Base-by-base conservation (phyloP, 2,888 invertebrate genomes). In the Chaetogeoica ovagalla region DNA sequence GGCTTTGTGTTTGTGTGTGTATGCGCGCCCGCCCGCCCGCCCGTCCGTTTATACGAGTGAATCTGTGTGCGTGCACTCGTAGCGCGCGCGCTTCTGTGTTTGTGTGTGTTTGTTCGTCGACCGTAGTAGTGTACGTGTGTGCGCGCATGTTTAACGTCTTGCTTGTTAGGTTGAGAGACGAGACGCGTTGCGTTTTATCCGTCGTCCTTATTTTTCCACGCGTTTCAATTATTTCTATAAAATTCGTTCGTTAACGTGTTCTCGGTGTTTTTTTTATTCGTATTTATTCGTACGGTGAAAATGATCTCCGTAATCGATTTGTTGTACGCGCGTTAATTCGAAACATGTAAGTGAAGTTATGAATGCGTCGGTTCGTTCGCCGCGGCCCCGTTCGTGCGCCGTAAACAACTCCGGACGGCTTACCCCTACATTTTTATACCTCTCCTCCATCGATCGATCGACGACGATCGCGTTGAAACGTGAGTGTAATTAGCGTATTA, bases 1-100 rank as follows among this genome's bases (percentile, higher is more conserved):
- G 59, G 66, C 65, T 69, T 65, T 63, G 52, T 82, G 43, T 71
- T 52, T 13, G 70, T 79, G 66, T 66, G 73, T 57, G 60, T 74
- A 19, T 39, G 39, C 17, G 59, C 21, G 43, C 57, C 59, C 30
- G 52, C 19, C 48, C 15, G 70, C 52, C 19, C 57, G 66, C 30
- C 30, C 19, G 57, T 13, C 63, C 52, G 37, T 9, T 39, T 85
- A 85, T 69, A 13, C 19, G 48, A 11, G 57, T 55, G 23, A 68
- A 21, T 63, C 70, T 71, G 70, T 63, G 17, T 63, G 70, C 85
- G 85, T 59, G 71, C 66, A 55, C 6, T 2, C 6, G 43, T 7
- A 74, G 59, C 43, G 59, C 63, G 65, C 57, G 52, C 48, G 48
- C 48, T 11, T 81, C 52, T 59, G 59, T 69, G 65, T 63, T 39